Evolutionary conservation across 2,888 invertebrate genomes (phyloP), one percentile per base, ranked within the genome.

Genomic region (Argyra leucocephala): DNA sequence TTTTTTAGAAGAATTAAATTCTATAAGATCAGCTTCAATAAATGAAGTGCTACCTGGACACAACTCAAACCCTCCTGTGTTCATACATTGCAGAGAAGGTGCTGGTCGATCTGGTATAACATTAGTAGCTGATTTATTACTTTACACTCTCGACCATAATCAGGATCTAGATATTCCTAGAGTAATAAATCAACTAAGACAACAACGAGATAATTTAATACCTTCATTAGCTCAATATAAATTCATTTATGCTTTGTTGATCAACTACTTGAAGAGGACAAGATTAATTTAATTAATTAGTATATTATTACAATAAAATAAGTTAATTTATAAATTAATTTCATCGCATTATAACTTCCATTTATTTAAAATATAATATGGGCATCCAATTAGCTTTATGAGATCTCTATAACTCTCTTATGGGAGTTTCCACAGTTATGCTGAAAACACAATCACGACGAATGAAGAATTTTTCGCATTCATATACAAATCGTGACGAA

Each of bases 221-320:
- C 92, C 93, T 78, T 92, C 91, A 65, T 85, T 93, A 68, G 89
- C 90, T 67, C 94, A 95, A 78, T 95, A 95, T 81, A 87, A 89
- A 77, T 93, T 94, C 79, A 86, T 95, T 63, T 92, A 95, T 77
- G 87, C 88, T 71, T 83, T 93, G 64, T 83, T 95, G 60, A 86
- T 93, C 66, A 88, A 90, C 74, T 93, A 94, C 81, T 82, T 95
- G 70, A 90, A 91, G 75, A 90, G 92, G 75, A 92, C 93, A 61
- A 82, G 94, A 70, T 87, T 95, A 70, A 95, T 95, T 74, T 94
- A 81, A 67, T 62, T 48, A 9, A 4, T 18, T 31, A 22, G 10
- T 10, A 59, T 12, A 22, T 22, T 15, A 18, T 57, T n/a, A n/a
- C n/a, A n/a, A n/a, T n/a, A n/a, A n/a, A n/a, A n/a, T n/a, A n/a